Evolutionary conservation across 2,797 vertebrate genomes (phyloP), one percentile per base, ranked within the genome.

Genomic region (Netta rufina): DNA sequence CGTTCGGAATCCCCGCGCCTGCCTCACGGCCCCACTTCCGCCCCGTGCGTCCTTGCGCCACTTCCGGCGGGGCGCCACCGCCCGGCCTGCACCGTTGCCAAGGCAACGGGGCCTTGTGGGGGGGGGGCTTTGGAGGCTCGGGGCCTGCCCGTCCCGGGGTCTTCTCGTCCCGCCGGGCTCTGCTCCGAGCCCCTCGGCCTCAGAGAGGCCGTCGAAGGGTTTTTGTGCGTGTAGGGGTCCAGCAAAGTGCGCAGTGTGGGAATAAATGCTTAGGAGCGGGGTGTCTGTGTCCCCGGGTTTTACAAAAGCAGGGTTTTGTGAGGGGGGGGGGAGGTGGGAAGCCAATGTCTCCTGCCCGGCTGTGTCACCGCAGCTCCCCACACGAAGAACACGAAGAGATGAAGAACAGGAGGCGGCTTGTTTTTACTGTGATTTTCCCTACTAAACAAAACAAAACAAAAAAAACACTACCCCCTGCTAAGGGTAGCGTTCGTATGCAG

Each of bases 1-100:
- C 72, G 61, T 86, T 92, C 93, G 16, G 75, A 96, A 83, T 49
- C 57, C 92, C 72, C 95, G 93, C 96, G 69, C 65, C 61, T 0
- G 1, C 0, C 1, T 47, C 87, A 85, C 93, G 81, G 57, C 49
- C 0, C 2, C 1, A 0, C 4, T 2, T 3, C 7, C 62, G 28
- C 6, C 3, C 13, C 2, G 0, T 9, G 3, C 2, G 0, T 2
- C 0, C 0, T 0, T 0, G 3, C 94, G 81, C 32, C 4, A 84
- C 87, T 90, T 86, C 96, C 83, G 36, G 1, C 3, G 0, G 3
- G 4, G 6, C 0, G 4, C 27, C 74, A 53, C 84, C 95, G 85
- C 95, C 92, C 77, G 65, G 28, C 30, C 4, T 2, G 41, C 25
- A 19, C 2, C 15, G 81, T 89, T 80, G 85, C 67, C 75, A 0